A percentile compares a stretch with the other conserved stretches of the same genome.
Evolutionary conservation across 2,888 invertebrate genomes (phyloP).

Genomic region (Seladonia tumulorum): DNA sequence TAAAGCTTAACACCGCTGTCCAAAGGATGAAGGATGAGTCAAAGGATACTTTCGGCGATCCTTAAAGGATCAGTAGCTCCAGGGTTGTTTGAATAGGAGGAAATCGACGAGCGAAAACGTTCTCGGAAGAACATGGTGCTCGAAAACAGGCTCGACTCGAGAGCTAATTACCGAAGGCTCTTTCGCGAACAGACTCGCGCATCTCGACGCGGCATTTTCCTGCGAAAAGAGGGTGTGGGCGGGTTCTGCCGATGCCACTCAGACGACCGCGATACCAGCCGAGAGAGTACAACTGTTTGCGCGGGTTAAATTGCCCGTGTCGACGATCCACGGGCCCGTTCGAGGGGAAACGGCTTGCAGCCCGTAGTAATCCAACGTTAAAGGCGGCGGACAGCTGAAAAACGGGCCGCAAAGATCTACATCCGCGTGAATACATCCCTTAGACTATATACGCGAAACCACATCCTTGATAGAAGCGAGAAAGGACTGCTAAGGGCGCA

Average conservation of each 20-base stretch:
- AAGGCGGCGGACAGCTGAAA: constrained; percentile 48
- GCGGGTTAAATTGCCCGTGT: constrained; percentile 52
- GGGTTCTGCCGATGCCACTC: background rate
- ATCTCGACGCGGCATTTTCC: background rate
- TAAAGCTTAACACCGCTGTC: too few relatives aligned
- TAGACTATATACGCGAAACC: background rate
- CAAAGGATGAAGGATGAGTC: too few relatives aligned
- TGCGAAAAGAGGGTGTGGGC: background rate
- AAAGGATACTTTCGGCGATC: background rate
- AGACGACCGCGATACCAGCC: constrained; percentile 5
- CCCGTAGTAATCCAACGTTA: constrained; percentile 44
- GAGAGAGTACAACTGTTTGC: constrained; percentile 45
- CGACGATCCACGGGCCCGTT: constrained; percentile 51
- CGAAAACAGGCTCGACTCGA: background rate
- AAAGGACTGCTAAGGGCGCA: background rate
- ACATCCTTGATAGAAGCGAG: too few relatives aligned
- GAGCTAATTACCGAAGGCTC: background rate
- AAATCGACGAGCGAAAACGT: constrained; percentile 1
- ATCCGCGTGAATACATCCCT: background rate
- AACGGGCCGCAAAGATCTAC: constrained; percentile 28
- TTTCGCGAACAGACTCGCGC: background rate
- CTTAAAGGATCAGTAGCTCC: background rate
- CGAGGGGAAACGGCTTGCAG: constrained; percentile 25
- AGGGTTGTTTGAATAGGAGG: background rate
- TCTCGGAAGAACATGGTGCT: background rate